Percentiles rank a stretch among this genome's conserved stretches.
These are phyloP conservation scores for Pararge aegeria DNA, from an alignment of 1,140 invertebrate genomes.

Conservation along the genomic window DNA sequence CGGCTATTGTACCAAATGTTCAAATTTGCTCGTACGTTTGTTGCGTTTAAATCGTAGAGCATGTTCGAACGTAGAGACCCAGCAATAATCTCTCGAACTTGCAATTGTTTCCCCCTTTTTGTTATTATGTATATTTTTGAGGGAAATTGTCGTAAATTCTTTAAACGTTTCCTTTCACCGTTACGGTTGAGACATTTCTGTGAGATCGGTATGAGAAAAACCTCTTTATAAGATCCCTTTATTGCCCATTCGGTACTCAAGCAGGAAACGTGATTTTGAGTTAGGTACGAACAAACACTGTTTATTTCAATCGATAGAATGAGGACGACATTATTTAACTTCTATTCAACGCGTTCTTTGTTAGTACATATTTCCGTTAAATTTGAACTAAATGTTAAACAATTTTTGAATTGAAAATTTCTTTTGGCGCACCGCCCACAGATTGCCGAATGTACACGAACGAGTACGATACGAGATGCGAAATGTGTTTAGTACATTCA, in stretches of 20 bases:
- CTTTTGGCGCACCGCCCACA: no score
- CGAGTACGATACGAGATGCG: no score
- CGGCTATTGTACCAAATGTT: no score
- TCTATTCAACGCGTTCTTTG: no score
- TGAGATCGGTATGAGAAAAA: constrained; percentile 18
- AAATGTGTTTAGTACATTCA: no score
- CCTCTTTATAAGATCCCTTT: constrained; percentile 18
- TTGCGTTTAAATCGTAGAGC: no score
- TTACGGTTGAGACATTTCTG: constrained; percentile 17
- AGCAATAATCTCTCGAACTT: constrained; percentile 15
- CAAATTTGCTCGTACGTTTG: no score
- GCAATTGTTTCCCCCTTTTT: constrained; percentile 29
- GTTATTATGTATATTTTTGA: constrained; percentile 33
- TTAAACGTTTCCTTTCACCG: constrained; percentile 32
- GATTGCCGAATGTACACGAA: no score
- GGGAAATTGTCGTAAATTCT: constrained; percentile 35
- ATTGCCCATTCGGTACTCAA: constrained; percentile 11
- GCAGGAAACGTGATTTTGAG: constrained; percentile 9
- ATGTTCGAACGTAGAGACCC: no score
- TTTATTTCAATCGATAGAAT: not conserved
- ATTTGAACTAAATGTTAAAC: no score
- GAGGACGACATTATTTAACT: not conserved
- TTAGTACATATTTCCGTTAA: no score
- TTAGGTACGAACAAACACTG: constrained; percentile 1
- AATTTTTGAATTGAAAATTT: no score